Base-by-base conservation (phyloP, 2,113 vertebrate species). In the Petrocephalus microphthalmus region DNA sequence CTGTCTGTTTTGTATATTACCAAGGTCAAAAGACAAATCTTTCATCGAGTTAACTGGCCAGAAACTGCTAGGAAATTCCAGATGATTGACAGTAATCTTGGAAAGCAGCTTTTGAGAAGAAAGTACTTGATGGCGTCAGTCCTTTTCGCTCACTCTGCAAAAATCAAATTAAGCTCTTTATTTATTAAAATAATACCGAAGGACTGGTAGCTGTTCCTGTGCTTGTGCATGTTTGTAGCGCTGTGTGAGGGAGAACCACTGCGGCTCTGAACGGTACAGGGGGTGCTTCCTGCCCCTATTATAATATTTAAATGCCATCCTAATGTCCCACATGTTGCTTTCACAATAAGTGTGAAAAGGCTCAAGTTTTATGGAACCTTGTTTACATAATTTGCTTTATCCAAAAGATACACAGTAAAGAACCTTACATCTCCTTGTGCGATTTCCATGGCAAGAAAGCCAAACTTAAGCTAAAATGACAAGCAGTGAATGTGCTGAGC, bases 1-100 rank as follows among this genome's bases (percentile, higher is more conserved):
- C 19, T 37, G 37, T n/a, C 19, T 86, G 53, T 64, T 47, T 60
- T 49, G 51, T 33, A 78, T 15, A 78, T 29, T 81, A 81, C 87
- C 89, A 37, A 86, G n/a, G 29, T 86, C 25, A 85, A 56, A 85
- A 85, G 52, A 54, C 84, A 25, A 29, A 20, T 85, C 25, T 83
- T 33, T 84, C 42, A 54, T 33, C 29, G 19, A 54, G 84, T 33
- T 54, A 33, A 33, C 29, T 54, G 51, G 17, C 25, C 25, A 33
- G 84, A 51, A 13, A 54, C 52, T 56, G 52, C 51, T 56, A 33
- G 52, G 29, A 54, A 85, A 85, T 49, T 54, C 25, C 53, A 33
- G 84, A 13, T 64, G 56, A 7, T 52, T 86, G 53, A 22, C 85
- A 86, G 85, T 47, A 60, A 64, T 57, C 53, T 42, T 60, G 54